A percentile compares a stretch with the other conserved stretches of the same genome.
Evolutionary conservation across 2,113 vertebrate species (phyloP).

Genomic region (Grammomys surdaster): DNA sequence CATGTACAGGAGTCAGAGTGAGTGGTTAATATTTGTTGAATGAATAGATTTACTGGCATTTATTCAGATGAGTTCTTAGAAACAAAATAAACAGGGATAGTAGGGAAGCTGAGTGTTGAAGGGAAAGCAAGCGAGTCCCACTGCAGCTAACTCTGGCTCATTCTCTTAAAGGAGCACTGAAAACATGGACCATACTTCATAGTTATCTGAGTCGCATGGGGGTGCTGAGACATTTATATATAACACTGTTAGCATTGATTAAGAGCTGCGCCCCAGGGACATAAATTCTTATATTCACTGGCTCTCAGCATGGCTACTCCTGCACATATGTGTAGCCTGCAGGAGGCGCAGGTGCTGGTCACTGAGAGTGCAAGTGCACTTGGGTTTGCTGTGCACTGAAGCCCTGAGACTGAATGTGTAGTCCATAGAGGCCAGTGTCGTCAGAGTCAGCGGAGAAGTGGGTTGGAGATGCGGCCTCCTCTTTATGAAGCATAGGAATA

Average conservation of each 20-base stretch:
- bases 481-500: not conserved
- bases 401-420: not conserved
- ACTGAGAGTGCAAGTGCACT: not conserved
- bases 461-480: not conserved
- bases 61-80: conserved; percentile 11
- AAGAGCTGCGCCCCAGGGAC: not conserved
- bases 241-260: not conserved
- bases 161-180: not conserved
- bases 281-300: not conserved
- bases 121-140: not conserved
- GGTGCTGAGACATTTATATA: not conserved
- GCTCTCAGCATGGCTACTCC: not conserved
- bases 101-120: not conserved
- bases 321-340: too few relatives aligned
- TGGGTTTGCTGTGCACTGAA: not conserved
- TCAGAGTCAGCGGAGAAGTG: not conserved
- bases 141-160: not conserved
- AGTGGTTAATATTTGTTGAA: conserved; percentile 26
- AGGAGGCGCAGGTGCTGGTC: not conserved
- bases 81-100: not conserved
- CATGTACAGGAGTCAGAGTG: not conserved
- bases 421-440: not conserved
- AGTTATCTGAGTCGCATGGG: not conserved
- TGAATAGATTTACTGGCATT: not conserved
- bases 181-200: not conserved